Evolutionary conservation across 2,888 invertebrate genomes (phyloP), one percentile per base, ranked within the genome.

Genomic region (Dasysyrphus tricinctus): DNA sequence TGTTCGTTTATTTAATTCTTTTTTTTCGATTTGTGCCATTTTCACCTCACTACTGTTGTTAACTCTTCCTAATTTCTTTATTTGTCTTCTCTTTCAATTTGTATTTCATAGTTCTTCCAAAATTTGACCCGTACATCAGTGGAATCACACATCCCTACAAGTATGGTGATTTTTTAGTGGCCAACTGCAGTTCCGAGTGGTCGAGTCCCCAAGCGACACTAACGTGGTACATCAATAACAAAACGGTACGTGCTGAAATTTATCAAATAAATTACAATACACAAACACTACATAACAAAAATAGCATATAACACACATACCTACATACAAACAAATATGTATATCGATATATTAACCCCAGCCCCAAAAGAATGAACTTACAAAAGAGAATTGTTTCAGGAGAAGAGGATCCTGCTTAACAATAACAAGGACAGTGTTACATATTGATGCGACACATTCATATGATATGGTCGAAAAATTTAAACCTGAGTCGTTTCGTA

Each of bases 151-250:
- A 90, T 77, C 88, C 90, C n/a, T 93, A 93, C 88, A 90, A 90
- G 90, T 92, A 91, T 88, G 91, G 91, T 76, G 93, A 93, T 89
- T 91, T 90, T 86, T 89, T 93, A 80, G 88, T 91, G 87, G 91
- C 92, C 88, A 93, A 92, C 89, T 93, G 93, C 89, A 93, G 92
- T 80, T 91, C 92, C 29, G 93, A 93, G 76, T 91, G 91, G 92
- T 92, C 93, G 59, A 92, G 90, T 90, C 93, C 93, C 59, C 90
- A 91, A 79, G 91, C 93, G 73, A 90, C 90, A 79, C 90, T 93
- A 51, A 91, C 90, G 76, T 93, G 93, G 93, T 92, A 91, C 86
- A 92, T 93, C 88, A 92, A 93, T 90, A 92, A 92, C 88, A 91
- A 92, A 90, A 92, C 91, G 90, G 92, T 92, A 91, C 89, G 91